phyloP scores from a whole-genome alignment of 2,113 vertebrate genomes.

The Lucifuga dentata region DNA sequence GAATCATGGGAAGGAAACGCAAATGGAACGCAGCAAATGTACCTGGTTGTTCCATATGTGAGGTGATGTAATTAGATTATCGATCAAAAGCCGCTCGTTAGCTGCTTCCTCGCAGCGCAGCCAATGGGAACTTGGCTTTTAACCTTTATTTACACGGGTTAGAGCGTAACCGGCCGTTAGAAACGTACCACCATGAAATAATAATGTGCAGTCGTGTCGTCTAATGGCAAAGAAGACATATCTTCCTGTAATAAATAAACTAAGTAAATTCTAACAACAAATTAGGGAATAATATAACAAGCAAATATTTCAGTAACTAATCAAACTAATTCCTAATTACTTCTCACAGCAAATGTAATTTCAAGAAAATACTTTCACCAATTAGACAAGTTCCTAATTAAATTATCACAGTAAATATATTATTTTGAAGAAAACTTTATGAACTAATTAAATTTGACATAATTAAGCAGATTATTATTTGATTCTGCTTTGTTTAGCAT shows the following conservation, averaged over 20 bases:
- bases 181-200: constrained; percentile 3
- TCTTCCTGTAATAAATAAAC: constrained; percentile 24
- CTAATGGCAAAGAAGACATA: constrained; percentile 4
- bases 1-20: too few species aligned
- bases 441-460: constrained; percentile 17
- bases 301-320: constrained; percentile 44
- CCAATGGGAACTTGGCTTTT: neutral
- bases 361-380: constrained; percentile 30
- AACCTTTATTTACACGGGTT: neutral
- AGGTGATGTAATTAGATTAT: neutral
- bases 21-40: too few species aligned
- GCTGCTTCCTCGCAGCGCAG: neutral
- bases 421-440: too few species aligned
- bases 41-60: too few species aligned
- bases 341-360: constrained; percentile 46
- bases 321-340: constrained; percentile 54
- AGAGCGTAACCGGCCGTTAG: too few species aligned
- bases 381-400: constrained; percentile 37
- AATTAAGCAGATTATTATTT: too few species aligned
- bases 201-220: neutral
- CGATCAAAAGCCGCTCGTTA: neutral
- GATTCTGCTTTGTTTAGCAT: too few species aligned
- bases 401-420: constrained; percentile 20
- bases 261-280: constrained; percentile 22
- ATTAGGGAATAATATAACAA: constrained; percentile 18